phyloP scores from a whole-genome alignment of 1,140 invertebrate species.

The Heliconius congener region DNA sequence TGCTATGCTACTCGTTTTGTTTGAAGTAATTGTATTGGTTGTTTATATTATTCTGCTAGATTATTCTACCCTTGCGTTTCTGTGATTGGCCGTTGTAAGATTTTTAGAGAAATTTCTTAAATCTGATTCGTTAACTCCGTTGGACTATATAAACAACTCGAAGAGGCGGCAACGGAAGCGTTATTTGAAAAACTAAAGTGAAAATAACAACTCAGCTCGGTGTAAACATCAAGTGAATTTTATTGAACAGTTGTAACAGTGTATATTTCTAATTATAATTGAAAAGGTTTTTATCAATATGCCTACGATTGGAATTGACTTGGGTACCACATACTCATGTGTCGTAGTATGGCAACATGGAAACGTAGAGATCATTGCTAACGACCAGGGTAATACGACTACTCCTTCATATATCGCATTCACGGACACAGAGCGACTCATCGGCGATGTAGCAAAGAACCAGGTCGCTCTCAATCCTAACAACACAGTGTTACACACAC shows the following conservation, averaged over 20 bases:
- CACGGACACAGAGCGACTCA: slow-evolving; percentile 92
- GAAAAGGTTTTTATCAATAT: slow-evolving; percentile 54
- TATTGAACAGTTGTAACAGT: slow-evolving; percentile 20
- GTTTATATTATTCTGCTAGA: slow-evolving; percentile 39
- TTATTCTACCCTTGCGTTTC: slow-evolving; percentile 36
- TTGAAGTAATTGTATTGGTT: slow-evolving; percentile 40
- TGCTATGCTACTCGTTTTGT: slow-evolving; percentile 22
- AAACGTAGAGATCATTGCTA: slow-evolving; percentile 57
- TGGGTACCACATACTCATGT: slow-evolving; percentile 84
- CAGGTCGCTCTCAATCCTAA: slow-evolving; percentile 86
- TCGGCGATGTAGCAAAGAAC: slow-evolving; percentile 91
- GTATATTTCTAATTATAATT: background rate
- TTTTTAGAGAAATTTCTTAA: slow-evolving; percentile 51
- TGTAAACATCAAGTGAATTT: slow-evolving; percentile 42
- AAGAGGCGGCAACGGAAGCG: slow-evolving; percentile 53
- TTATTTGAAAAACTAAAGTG: slow-evolving; percentile 55
- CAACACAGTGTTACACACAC: slow-evolving; percentile 86
- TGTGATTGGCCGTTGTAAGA: slow-evolving; percentile 42
- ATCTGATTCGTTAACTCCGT: slow-evolving; percentile 41
- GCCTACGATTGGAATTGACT: slow-evolving; percentile 87
- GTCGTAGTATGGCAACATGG: slow-evolving; percentile 5
- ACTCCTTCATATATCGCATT: slow-evolving; percentile 86
- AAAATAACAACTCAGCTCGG: slow-evolving; percentile 43
- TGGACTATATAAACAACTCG: slow-evolving; percentile 46
- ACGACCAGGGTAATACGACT: slow-evolving; percentile 92